Percentiles rank a stretch among this genome's conserved stretches.
These are phyloP conservation scores for Gisinianus flammeolus DNA, from an alignment of 2,888 invertebrate genomes.

Conservation along the genomic window DNA sequence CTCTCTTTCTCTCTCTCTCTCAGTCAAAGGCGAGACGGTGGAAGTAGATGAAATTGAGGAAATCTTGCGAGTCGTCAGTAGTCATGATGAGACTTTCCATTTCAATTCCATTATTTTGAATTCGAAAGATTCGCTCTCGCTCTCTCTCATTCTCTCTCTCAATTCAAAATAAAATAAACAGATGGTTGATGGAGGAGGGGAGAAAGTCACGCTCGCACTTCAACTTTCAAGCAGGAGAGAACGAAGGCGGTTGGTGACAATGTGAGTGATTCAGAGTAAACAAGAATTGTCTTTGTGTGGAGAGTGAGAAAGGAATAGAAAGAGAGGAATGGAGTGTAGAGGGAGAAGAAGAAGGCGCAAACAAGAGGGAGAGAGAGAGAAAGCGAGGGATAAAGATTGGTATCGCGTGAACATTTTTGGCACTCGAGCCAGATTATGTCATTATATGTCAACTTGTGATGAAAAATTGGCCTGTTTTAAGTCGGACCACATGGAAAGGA, in stretches of 20 bases:
- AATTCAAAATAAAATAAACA: background rate
- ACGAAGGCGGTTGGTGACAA: too few species aligned
- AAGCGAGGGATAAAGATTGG: background rate
- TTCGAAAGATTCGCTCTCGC: too few species aligned
- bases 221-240: background rate
- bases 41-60: background rate
- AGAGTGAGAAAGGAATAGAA: too few species aligned
- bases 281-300: too few species aligned
- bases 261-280: too few species aligned
- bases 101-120: too few species aligned
- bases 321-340: background rate
- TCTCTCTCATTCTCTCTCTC: too few species aligned
- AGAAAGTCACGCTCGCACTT: background rate
- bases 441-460: constrained; percentile 30
- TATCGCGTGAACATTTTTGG: constrained; percentile 2
- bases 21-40: background rate
- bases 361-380: background rate
- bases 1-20: constrained; percentile 55
- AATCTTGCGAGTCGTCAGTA: constrained; percentile 44
- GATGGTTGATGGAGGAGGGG: background rate
- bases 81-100: constrained; percentile 45
- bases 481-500: background rate
- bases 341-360: background rate
- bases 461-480: constrained; percentile 34
- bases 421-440: constrained; percentile 38